Conservation (phyloP, 2,888 invertebrate species). For the Cerastis leucographa region DNA sequence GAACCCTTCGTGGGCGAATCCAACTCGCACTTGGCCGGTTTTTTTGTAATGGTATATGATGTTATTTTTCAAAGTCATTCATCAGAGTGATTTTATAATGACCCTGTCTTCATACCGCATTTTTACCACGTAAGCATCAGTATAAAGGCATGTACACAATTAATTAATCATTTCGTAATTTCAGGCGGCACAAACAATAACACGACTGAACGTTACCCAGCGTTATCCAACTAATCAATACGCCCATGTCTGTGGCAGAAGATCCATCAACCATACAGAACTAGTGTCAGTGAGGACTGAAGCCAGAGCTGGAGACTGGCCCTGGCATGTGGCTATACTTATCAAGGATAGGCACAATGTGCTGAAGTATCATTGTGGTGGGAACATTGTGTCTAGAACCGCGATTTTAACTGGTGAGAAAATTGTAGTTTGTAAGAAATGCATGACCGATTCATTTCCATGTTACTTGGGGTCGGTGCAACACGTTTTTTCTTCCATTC, state of each 20-base stretch:
- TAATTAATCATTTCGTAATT: constrained; percentile 39
- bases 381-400: constrained; percentile 84
- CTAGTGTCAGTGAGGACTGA: constrained; percentile 80
- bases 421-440: background rate
- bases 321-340: constrained; percentile 86
- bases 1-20: no score
- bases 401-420: constrained; percentile 84
- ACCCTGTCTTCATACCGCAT: background rate
- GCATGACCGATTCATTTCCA: background rate
- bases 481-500: no score
- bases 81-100: background rate
- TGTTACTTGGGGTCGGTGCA: no score
- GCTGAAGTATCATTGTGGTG: constrained; percentile 82
- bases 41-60: no score
- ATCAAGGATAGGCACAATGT: constrained; percentile 66
- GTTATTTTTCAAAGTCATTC: no score
- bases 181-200: constrained; percentile 75
- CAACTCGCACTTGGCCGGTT: no score
- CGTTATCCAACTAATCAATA: constrained; percentile 62
- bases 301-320: constrained; percentile 85
- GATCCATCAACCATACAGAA: constrained; percentile 81
- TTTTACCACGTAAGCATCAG: background rate
- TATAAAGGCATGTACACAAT: background rate
- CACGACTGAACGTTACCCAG: constrained; percentile 74
- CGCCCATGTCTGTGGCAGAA: constrained; percentile 81